These are phyloP conservation scores for Gallinago nigripennis DNA, from an alignment of 2,797 vertebrate genomes.

Conservation along the genomic window DNA sequence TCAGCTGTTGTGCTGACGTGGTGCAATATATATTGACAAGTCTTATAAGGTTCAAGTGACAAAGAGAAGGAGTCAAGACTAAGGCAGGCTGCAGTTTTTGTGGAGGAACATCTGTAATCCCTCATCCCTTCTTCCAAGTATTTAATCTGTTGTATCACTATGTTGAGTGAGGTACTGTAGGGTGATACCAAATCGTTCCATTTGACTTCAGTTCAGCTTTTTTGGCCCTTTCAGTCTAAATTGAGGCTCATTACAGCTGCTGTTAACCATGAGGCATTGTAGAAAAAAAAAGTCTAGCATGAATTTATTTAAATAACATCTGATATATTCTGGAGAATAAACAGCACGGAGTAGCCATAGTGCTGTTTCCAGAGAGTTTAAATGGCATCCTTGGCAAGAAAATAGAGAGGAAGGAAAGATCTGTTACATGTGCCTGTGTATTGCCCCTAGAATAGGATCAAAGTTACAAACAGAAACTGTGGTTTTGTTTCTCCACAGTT, in stretches of 20 bases:
- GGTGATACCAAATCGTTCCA: not conserved
- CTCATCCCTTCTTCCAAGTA: not conserved
- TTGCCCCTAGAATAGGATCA: slow-evolving; percentile 32
- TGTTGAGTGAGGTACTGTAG: not conserved
- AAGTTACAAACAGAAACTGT: slow-evolving; percentile 21
- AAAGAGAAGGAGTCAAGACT: not conserved
- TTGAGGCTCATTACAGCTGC: fast-evolving
- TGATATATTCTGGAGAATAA: not conserved
- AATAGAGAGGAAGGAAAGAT: slow-evolving; percentile 19
- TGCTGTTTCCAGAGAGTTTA: not conserved
- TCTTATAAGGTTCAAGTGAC: not conserved
- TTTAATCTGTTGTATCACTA: not conserved
- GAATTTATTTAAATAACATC: not conserved
- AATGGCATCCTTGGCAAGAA: slow-evolving; percentile 31
- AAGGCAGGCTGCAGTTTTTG: not conserved
- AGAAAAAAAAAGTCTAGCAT: not conserved
- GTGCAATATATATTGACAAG: not conserved
- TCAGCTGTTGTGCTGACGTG: not conserved
- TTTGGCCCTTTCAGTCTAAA: not conserved
- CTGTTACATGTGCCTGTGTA: not conserved
- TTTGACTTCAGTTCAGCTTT: not conserved
- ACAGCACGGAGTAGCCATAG: not conserved
- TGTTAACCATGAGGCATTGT: not conserved
- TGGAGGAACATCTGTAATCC: not conserved
- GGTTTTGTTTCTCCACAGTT: slow-evolving; percentile 44